Conservation (phyloP, 2,888 invertebrate genomes). For the Adela reaumurella region DNA sequence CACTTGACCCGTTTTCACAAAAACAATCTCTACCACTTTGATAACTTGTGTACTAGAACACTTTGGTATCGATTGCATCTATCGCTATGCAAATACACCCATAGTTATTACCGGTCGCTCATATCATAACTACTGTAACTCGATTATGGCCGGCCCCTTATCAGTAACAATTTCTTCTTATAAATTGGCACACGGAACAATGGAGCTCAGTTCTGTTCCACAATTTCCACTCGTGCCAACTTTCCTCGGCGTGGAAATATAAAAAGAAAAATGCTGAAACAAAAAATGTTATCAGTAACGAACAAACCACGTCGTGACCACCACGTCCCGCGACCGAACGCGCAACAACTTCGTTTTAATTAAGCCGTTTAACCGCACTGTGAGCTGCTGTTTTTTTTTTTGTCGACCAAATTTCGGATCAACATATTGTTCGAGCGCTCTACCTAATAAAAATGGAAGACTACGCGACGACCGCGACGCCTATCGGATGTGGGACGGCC, state of each 20-base stretch:
- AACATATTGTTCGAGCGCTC: too few relatives aligned
- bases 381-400: too few relatives aligned
- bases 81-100: background rate
- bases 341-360: background rate
- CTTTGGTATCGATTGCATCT: background rate
- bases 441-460: background rate
- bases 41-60: background rate
- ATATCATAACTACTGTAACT: background rate
- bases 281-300: constrained; percentile 49
- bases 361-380: background rate
- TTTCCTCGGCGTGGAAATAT: constrained; percentile 23
- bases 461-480: background rate
- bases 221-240: constrained; percentile 47
- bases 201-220: constrained; percentile 49
- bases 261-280: constrained; percentile 16
- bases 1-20: too few relatives aligned
- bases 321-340: constrained; percentile 31
- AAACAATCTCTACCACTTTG: too few relatives aligned
- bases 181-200: constrained; percentile 58
- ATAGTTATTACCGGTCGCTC: background rate
- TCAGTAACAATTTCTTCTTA: constrained; percentile 54
- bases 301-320: constrained; percentile 45
- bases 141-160: constrained; percentile 38
- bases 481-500: background rate
- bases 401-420: too few relatives aligned